Percentiles rank a stretch among this genome's conserved stretches.
Evolutionary conservation across 2,888 invertebrate genomes (phyloP).

Genomic region (Dorcus parallelipipedus): DNA sequence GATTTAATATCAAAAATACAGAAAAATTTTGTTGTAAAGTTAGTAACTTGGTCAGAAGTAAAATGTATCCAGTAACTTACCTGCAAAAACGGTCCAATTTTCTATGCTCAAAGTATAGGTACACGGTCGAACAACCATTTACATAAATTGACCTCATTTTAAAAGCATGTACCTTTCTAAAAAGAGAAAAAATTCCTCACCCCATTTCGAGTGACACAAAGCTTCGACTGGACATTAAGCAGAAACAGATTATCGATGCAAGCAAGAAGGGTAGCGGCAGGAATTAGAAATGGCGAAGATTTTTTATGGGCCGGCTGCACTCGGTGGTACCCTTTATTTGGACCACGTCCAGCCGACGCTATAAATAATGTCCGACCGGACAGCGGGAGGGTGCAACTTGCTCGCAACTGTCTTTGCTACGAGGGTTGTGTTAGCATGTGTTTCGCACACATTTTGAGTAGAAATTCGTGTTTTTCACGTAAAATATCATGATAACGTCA

Average conservation of each 20-base stretch:
- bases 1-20: too few relatives aligned
- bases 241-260: conserved; percentile 19
- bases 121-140: background rate
- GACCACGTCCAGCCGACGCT: conserved; percentile 42
- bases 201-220: too few relatives aligned
- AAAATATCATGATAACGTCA: background rate
- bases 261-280: conserved; percentile 25
- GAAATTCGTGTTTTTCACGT: background rate
- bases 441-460: conserved; percentile 2
- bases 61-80: too few relatives aligned
- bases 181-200: too few relatives aligned
- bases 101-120: too few relatives aligned
- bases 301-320: conserved; percentile 36
- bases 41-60: too few relatives aligned
- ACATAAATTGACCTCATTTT: conserved; percentile 1
- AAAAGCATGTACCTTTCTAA: background rate
- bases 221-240: background rate
- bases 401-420: conserved; percentile 31
- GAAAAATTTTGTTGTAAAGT: too few relatives aligned
- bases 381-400: conserved; percentile 36
- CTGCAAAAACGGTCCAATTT: too few relatives aligned
- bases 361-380: conserved; percentile 40
- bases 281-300: conserved; percentile 39
- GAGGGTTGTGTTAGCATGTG: background rate
- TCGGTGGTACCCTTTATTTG: conserved; percentile 36